Evolutionary conservation across 2,888 invertebrate genomes (phyloP), one percentile per base, ranked within the genome.

Genomic region (Thera britannica): DNA sequence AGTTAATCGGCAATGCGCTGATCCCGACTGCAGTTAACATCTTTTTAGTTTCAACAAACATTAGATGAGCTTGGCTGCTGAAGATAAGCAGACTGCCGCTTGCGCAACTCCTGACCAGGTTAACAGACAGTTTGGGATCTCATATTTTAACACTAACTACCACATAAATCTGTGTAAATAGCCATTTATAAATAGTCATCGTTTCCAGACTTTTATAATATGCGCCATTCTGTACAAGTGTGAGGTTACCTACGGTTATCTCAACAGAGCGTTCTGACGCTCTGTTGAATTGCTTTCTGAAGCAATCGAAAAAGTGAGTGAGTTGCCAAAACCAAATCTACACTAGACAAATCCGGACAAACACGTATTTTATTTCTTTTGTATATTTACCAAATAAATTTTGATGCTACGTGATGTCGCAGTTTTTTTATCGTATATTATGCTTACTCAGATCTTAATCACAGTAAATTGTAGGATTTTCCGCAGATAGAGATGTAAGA

Each of bases 11-110:
- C 72, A 60, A 49, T 61, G 56, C 68, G 60, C 75, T 64, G 52
- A 58, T 48, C 52, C 70, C 75, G 69, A 74, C 75, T 83, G 81
- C 80, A 82, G 79, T 83, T 80, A 83, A 77, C 75, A 74, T 79
- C 80, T 83, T 84, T 81, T 85, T 81, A 80, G 78, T 83, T 82
- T 81, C 72, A 84, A 83, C 82, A 84, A 83, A 81, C 77, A 77
- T 82, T 79, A 77, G 71, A 69, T 69, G 71, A 78, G 78, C 74
- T 75, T 73, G 77, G 73, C 72, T 77, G 69, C 71, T 79, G 81
- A 85, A 75, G 77, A 76, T 79, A 79, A 83, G 73, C 85, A 85
- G 84, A 83, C 71, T 68, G 72, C 66, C 51, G 36, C 70, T 84
- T 82, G 76, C 80, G 74, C 73, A 82, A 85, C 76, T 78, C 78